Evolutionary conservation across 2,113 vertebrate species (phyloP).

Genomic region (Hystrix cristata): DNA sequence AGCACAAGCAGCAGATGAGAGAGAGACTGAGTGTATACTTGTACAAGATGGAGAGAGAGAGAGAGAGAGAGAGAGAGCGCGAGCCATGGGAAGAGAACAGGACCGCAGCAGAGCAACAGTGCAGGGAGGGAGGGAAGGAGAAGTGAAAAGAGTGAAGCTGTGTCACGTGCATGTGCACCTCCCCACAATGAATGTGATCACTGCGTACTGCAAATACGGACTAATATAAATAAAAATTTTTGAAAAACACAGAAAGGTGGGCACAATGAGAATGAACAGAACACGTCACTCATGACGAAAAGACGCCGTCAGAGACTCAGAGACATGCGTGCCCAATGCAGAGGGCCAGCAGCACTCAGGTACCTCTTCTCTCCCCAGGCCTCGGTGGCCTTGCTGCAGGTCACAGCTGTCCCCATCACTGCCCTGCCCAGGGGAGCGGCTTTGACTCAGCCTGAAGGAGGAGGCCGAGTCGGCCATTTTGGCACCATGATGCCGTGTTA

Average conservation of each 20-base stretch:
- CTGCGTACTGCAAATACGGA: not conserved
- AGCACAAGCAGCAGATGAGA: too few relatives aligned
- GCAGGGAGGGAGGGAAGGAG: not conserved
- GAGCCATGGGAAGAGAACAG: not conserved
- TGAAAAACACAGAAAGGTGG: not conserved
- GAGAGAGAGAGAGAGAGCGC: not conserved
- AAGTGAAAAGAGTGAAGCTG: too few relatives aligned
- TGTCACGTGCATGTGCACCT: not conserved
- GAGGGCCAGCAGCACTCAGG: not conserved
- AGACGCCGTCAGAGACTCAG: fast-evolving
- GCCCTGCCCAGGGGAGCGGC: fast-evolving
- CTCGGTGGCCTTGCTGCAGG: not conserved
- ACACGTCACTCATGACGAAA: fast-evolving
- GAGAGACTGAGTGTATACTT: not conserved
- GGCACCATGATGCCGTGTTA: not conserved
- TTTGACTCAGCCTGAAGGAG: not conserved
- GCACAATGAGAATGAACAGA: fast-evolving
- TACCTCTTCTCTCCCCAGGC: fast-evolving
- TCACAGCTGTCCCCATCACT: not conserved
- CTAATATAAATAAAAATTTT: not conserved
- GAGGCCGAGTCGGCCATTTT: fast-evolving
- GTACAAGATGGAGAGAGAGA: not conserved
- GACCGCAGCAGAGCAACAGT: not conserved
- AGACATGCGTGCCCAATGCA: fast-evolving
- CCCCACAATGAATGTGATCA: not conserved